Conservation (phyloP, 2,888 invertebrate genomes). For the Rhimphoctona megacephalus region DNA sequence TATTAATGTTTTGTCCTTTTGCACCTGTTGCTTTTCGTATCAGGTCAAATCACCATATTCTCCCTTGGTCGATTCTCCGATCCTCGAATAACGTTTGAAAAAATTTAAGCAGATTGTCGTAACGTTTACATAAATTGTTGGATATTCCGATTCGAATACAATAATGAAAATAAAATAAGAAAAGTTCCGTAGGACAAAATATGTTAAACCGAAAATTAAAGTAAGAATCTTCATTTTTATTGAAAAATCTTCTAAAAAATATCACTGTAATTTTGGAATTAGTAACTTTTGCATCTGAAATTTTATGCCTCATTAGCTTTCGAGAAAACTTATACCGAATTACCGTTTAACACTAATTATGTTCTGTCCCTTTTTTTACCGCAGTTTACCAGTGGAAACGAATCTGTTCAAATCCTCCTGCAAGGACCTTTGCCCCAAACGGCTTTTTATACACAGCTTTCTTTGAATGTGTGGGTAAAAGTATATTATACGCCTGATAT, state of each 20-base stretch:
- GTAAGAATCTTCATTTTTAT: background rate
- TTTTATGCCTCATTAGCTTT: background rate
- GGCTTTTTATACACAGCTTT: conserved; percentile 15
- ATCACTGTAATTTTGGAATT: background rate
- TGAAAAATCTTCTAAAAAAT: background rate
- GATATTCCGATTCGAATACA: background rate
- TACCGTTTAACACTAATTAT: conserved; percentile 58
- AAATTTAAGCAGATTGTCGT: background rate
- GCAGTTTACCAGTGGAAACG: conserved; percentile 27
- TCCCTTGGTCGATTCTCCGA: background rate
- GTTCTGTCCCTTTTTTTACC: conserved; percentile 14
- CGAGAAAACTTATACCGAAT: background rate
- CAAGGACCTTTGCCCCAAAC: conserved; percentile 30
- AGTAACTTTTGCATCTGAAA: background rate
- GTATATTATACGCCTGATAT: conserved; percentile 36
- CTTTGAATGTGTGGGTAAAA: conserved; percentile 30
- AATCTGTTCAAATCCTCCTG: conserved; percentile 13
- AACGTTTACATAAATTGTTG: background rate
- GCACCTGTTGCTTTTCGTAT: conserved; percentile 50
- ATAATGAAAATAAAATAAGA: background rate
- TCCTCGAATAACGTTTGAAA: background rate
- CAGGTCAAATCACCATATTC: conserved; percentile 24
- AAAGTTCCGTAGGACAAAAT: background rate
- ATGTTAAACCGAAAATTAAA: background rate
- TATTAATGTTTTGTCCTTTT: conserved; percentile 18